A percentile compares a stretch with the other conserved stretches of the same genome.
Evolutionary conservation across 2,113 vertebrate species (phyloP).

Genomic region (Cettia cetti): DNA sequence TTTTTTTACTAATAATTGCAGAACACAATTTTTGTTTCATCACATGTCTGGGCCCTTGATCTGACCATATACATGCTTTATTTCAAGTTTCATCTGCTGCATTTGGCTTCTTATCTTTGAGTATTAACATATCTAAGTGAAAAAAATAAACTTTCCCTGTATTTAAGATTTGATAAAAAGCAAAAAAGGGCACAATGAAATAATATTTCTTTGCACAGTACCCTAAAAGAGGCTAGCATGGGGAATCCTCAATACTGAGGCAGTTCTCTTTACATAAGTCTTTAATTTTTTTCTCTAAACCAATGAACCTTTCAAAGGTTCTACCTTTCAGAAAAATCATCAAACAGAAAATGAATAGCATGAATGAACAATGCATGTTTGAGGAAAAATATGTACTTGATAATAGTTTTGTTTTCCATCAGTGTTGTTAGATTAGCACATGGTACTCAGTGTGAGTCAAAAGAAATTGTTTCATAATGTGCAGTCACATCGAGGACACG

Average conservation of each 20-base stretch:
- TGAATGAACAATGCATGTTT: not conserved
- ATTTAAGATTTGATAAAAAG: not conserved
- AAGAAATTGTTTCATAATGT: not conserved
- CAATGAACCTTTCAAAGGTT: not conserved
- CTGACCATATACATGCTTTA: not conserved
- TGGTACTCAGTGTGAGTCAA: not conserved
- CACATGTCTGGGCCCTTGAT: not conserved
- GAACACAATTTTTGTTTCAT: not conserved
- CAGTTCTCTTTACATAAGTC: not conserved
- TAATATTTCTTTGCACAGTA: not conserved
- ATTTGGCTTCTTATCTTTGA: not conserved
- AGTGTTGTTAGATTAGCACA: not conserved
- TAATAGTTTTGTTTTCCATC: not conserved
- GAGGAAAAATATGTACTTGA: not conserved
- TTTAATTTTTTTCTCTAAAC: not conserved
- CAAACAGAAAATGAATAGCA: not conserved
- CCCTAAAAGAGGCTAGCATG: not conserved
- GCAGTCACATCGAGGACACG: not conserved
- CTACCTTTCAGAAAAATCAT: not conserved
- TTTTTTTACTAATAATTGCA: not conserved
- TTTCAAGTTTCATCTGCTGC: not conserved
- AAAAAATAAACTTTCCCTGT: not conserved
- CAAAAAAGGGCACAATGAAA: not conserved
- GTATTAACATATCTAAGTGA: not conserved
- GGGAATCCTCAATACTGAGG: not conserved